These are phyloP conservation scores for Drosophila nigrodunni DNA, from an alignment of 1,140 invertebrate genomes.

Conservation along the genomic window DNA sequence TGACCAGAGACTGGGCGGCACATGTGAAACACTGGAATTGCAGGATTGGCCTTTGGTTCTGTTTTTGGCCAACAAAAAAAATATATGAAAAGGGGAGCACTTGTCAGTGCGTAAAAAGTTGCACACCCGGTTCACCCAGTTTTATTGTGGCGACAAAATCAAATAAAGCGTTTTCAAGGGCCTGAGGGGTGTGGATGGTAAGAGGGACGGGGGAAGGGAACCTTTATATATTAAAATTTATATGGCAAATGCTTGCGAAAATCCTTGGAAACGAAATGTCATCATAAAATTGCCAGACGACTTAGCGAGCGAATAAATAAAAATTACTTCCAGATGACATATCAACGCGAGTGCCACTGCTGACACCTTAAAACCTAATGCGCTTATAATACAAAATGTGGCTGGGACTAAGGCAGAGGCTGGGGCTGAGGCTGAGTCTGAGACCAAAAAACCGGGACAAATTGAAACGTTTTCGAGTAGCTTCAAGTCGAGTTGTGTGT, in stretches of 20 bases:
- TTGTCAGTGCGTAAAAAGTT: constrained; percentile 53
- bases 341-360: constrained; percentile 74
- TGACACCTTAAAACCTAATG: constrained; percentile 83
- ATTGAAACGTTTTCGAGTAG: constrained; percentile 65
- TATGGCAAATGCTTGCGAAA: constrained; percentile 71
- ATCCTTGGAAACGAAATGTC: constrained; percentile 80
- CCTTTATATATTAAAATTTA: constrained; percentile 73
- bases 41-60: constrained; percentile 30
- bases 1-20: constrained; percentile 72
- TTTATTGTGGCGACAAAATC: constrained; percentile 82
- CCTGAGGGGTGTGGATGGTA: neutral
- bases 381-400: constrained; percentile 82
- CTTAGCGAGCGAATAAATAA: constrained; percentile 79
- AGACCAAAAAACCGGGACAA: constrained; percentile 63
- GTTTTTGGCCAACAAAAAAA: neutral
- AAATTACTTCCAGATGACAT: constrained; percentile 83
- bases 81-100: constrained; percentile 14
- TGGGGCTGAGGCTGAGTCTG: neutral
- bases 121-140: constrained; percentile 34
- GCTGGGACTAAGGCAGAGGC: constrained; percentile 17
- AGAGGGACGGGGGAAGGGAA: constrained; percentile 13
- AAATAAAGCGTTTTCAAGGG: constrained; percentile 74
- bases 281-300: constrained; percentile 82
- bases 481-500: neutral
- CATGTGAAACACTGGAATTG: constrained; percentile 47